These are phyloP conservation scores for Prunella strophiata DNA, from an alignment of 2,797 vertebrate species.

Conservation along the genomic window DNA sequence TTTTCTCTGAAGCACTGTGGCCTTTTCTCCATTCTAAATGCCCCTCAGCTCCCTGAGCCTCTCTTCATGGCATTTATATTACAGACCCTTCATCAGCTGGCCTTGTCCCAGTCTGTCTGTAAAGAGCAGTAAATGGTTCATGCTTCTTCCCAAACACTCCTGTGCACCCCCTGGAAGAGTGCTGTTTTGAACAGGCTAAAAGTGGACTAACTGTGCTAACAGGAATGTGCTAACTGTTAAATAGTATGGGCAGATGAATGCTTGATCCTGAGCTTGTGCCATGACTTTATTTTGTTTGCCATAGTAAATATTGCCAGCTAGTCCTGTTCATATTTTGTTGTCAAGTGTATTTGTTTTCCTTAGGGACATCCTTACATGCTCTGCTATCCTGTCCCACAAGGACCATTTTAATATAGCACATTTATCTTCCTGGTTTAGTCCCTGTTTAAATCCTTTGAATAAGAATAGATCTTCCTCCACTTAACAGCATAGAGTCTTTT, in stretches of 20 bases:
- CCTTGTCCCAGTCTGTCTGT: not conserved
- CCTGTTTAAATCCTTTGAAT: not conserved
- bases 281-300: not conserved
- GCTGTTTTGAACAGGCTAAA: not conserved
- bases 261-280: not conserved
- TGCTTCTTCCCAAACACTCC: not conserved
- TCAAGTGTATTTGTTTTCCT: not conserved
- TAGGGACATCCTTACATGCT: not conserved
- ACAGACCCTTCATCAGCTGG: no score
- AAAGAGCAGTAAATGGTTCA: not conserved
- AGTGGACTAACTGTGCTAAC: not conserved
- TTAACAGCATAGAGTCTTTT: not conserved
- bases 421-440: not conserved
- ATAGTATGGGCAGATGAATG: not conserved
- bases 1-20: not conserved
- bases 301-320: not conserved
- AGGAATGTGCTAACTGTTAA: not conserved
- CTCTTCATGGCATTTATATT: no score
- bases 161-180: not conserved
- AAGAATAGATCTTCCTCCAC: not conserved
- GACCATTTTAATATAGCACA: not conserved
- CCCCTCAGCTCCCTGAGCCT: no score
- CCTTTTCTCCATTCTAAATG: not conserved
- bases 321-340: not conserved
- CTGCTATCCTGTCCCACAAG: not conserved